A percentile compares a stretch with the other conserved stretches of the same genome.
Conservation (phyloP, 2,113 vertebrate genomes). For the Dasyornis broadbenti region DNA sequence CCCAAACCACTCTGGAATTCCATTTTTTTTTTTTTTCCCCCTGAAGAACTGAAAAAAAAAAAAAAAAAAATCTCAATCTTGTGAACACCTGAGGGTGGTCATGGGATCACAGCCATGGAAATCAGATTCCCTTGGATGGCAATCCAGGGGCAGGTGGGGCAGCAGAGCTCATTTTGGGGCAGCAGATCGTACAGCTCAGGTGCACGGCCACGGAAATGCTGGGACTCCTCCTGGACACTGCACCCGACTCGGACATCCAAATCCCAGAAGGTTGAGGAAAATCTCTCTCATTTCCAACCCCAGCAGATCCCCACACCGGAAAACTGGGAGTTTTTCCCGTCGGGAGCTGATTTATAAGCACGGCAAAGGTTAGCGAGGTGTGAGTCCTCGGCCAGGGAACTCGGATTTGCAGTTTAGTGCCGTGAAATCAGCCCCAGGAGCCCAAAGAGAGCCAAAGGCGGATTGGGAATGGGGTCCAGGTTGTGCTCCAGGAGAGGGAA, state of each 20-base stretch:
- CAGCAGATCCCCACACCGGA: not conserved
- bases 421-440: not conserved
- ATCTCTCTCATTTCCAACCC: not conserved
- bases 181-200: not conserved
- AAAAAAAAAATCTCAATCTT: not conserved
- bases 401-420: not conserved
- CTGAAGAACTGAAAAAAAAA: not conserved
- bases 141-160: fast-evolving
- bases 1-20: not conserved
- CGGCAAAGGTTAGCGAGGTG: not conserved
- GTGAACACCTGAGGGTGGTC: not conserved
- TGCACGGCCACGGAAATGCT: fast-evolving
- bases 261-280: not conserved
- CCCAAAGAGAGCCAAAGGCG: not conserved
- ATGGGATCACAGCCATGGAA: not conserved
- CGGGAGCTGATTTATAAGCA: not conserved
- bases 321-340: not conserved
- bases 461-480: not conserved
- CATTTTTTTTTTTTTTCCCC: not conserved
- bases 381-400: not conserved
- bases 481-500: not conserved
- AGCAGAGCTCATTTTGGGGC: not conserved
- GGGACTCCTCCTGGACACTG: not conserved
- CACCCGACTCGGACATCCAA: not conserved
- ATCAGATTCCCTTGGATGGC: not conserved